Percentiles rank a stretch among this genome's conserved stretches.
Conservation (phyloP, 2,888 invertebrate genomes). For the Sinhomidia bicolor region DNA sequence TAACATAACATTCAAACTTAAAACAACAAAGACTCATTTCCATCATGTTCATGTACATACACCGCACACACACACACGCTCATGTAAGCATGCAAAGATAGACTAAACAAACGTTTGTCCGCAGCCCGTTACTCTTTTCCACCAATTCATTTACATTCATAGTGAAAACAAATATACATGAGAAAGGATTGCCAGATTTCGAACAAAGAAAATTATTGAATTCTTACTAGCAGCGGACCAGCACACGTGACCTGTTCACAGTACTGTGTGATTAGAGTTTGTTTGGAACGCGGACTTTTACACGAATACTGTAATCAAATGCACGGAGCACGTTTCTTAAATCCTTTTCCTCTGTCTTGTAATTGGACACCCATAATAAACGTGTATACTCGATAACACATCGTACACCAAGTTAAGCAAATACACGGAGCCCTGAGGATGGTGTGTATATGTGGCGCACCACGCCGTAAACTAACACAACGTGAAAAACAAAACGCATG, state of each 20-base stretch:
- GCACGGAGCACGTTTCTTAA: background rate
- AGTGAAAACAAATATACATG: background rate
- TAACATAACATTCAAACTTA: background rate
- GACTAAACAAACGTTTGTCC: background rate
- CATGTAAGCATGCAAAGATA: background rate
- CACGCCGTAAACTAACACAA: background rate
- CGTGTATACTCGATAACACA: background rate
- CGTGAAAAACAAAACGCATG: background rate
- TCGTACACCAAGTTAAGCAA: background rate
- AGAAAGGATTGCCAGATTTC: background rate
- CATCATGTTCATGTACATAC: background rate
- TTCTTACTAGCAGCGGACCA: background rate
- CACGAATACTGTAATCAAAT: background rate
- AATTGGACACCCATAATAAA: constrained; percentile 54
- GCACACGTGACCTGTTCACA: background rate
- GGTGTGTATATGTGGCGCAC: too few relatives aligned
- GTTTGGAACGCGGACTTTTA: background rate
- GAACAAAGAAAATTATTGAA: background rate
- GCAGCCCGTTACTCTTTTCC: background rate
- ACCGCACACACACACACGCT: background rate
- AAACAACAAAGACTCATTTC: too few relatives aligned
- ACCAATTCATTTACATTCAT: background rate
- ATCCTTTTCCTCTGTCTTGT: constrained; percentile 40
- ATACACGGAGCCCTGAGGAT: too few relatives aligned
- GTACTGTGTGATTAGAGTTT: background rate